phyloP scores from a whole-genome alignment of 2,888 invertebrate genomes.

The Sminthurides aquaticus region DNA sequence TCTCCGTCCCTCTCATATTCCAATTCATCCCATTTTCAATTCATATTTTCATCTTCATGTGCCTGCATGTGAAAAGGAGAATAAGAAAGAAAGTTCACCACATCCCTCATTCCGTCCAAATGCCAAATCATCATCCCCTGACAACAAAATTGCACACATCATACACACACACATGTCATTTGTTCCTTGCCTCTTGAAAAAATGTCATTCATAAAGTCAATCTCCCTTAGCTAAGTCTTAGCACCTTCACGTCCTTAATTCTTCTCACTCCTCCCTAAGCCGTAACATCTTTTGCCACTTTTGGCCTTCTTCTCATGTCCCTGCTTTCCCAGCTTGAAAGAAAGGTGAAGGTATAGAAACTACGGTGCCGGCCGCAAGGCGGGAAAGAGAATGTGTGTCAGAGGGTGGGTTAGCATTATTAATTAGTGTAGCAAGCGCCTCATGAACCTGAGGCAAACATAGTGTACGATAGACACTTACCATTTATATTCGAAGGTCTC shows the following conservation, averaged over 20 bases:
- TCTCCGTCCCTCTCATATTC: too few relatives aligned
- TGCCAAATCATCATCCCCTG: neutral
- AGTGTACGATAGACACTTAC: too few relatives aligned
- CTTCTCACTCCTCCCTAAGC: neutral
- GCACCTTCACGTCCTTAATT: neutral
- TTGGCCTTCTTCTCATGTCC: neutral
- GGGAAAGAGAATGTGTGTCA: too few relatives aligned
- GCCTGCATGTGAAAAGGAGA: conserved; percentile 6
- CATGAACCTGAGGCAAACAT: too few relatives aligned
- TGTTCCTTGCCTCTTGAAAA: neutral
- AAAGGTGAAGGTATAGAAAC: too few relatives aligned
- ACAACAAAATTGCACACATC: neutral
- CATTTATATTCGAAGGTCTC: conserved; percentile 66
- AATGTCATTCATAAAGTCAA: conserved; percentile 1
- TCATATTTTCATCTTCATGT: too few relatives aligned
- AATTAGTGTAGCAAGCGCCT: too few relatives aligned
- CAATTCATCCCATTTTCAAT: too few relatives aligned
- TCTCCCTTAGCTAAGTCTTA: neutral
- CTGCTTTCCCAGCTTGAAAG: neutral
- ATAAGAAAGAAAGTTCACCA: neutral
- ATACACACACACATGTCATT: neutral
- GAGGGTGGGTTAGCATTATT: too few relatives aligned
- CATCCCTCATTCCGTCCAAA: neutral
- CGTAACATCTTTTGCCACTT: too few relatives aligned
- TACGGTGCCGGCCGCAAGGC: too few relatives aligned